Base-by-base conservation (phyloP, 2,797 vertebrate genomes). In the Acropternis orthonyx region DNA sequence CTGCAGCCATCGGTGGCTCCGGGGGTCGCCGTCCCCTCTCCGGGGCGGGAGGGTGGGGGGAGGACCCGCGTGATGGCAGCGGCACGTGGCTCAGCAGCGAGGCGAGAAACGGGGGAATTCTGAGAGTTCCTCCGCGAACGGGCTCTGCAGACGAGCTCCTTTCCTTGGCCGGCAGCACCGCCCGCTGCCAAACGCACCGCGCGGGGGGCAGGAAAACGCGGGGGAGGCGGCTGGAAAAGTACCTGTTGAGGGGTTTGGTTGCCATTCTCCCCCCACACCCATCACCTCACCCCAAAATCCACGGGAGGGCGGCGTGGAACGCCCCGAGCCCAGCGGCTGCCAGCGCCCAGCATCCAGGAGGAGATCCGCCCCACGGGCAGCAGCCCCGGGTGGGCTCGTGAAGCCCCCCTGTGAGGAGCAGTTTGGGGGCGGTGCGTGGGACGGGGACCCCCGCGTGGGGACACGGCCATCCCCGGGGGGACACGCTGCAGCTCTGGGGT, bases 341-440 rank as follows among this genome's bases (percentile, higher is more conserved):
- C 37, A 32, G 28, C 37, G 37, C 37, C 37, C 37, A 37, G 9
- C 30, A 4, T 39, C 11, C 23, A 14, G 65, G 24, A 27, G 43
- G 12, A 69, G 28, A 27, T 11, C 26, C 3, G 8, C 6, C 9
- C n/a, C n/a, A n/a, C 2, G 4, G 11, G 23, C 22, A 16, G 9
- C 6, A 1, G 43, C 49, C 8, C 0, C 26, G 8, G 26, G 1
- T 52, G 39, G 6, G 15, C 5, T 39, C 2, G 1, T 7, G 43
- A 54, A 8, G 8, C 3, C 34, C 19, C 24, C 4, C 17, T n/a
- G 8, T 4, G 66, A 49, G 27, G 30, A 54, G 43, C 15, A 49
- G 49, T 41, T n/a, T 49, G 34, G 37, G 62, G 22, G 43, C 1
- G 0, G 9, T 1, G 44, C 1, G 4, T 5, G 34, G 37, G 66